Base-by-base conservation (phyloP, 2,113 vertebrate species). In the Myotis davidii region DNA sequence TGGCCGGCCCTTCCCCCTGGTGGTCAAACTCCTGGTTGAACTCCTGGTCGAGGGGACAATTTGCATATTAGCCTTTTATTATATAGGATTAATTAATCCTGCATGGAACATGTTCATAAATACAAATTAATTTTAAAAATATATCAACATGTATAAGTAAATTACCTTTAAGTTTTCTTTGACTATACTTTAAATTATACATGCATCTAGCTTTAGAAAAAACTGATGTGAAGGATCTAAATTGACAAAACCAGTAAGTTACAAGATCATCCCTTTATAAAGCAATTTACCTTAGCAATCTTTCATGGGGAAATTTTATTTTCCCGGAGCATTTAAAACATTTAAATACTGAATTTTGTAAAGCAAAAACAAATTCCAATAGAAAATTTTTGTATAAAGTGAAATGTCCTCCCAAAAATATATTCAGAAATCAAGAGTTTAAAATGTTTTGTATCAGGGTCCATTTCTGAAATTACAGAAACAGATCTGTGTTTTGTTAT, bases 391-490 rank as follows among this genome's bases (percentile, higher is more conserved):
- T 92, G 74, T 83, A 86, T 37, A 64, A 96, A 78, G 45, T 48
- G 86, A 65, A 94, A 93, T 85, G 48, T 42, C 32, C 52, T 61
- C 59, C 39, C 32, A 82, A 52, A 96, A 94, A 94, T 39, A 45
- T 54, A 88, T 83, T 85, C 73, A 92, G 52, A 69, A 69, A 93
- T 29, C 7, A 81, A 87, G 87, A 93, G 59, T 91, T 87, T 93
- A 73, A 95, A 78, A 91, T 79, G 12, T n/a, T 96, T 77, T 88
- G 29, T 88, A 76, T 69, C 25, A 34, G 72, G 50, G 27, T 92
- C 94, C 95, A 83, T 61, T 90, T 96, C 88, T 96, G 61, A 95
- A 94, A 96, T 92, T 81, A 95, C 45, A 88, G 92, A 89, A 32
- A 16, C 88, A 64, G 88, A 81, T 82, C 77, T 90, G 67, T 45